A percentile compares a stretch with the other conserved stretches of the same genome.
These are phyloP conservation scores for Trichogramma dendrolimi DNA, from an alignment of 2,888 invertebrate genomes.

Conservation along the genomic window DNA sequence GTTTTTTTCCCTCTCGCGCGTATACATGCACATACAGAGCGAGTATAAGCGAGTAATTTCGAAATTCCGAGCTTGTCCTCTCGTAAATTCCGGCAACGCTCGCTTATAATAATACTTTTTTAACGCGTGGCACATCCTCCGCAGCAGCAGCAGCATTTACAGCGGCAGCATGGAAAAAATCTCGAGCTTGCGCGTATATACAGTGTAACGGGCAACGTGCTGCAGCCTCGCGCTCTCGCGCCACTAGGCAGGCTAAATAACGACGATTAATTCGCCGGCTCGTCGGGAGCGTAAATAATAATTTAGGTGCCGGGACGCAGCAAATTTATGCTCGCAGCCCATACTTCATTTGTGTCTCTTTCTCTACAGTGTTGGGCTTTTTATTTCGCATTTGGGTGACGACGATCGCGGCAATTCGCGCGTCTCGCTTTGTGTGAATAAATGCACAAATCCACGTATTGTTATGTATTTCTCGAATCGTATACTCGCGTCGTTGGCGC, in stretches of 20 bases:
- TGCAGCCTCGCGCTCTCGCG: too few relatives aligned
- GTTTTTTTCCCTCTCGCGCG: slow-evolving; percentile 10
- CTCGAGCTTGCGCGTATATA: neutral
- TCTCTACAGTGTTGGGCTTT: neutral
- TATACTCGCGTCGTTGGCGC: too few relatives aligned
- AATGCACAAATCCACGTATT: too few relatives aligned
- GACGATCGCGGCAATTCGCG: too few relatives aligned
- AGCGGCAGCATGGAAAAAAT: neutral
- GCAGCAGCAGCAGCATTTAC: slow-evolving; percentile 8
- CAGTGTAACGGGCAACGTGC: too few relatives aligned
- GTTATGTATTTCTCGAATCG: too few relatives aligned
- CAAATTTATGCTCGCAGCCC: slow-evolving; percentile 7
- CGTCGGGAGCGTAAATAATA: slow-evolving; percentile 25
- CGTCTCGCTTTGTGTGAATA: too few relatives aligned
- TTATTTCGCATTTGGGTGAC: neutral
- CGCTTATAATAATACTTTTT: slow-evolving; percentile 9
- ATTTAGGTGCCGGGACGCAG: slow-evolving; percentile 10
- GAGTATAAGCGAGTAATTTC: slow-evolving; percentile 26
- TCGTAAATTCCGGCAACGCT: slow-evolving; percentile 20
- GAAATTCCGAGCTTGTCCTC: slow-evolving; percentile 24
- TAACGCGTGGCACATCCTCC: neutral
- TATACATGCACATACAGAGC: slow-evolving; percentile 15
- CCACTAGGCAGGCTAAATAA: slow-evolving; percentile 18
- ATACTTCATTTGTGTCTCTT: slow-evolving; percentile 5
- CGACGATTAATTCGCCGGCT: slow-evolving; percentile 23